These are phyloP conservation scores for Melanogrammus aeglefinus DNA, from an alignment of 2,797 vertebrate species.

Conservation along the genomic window DNA sequence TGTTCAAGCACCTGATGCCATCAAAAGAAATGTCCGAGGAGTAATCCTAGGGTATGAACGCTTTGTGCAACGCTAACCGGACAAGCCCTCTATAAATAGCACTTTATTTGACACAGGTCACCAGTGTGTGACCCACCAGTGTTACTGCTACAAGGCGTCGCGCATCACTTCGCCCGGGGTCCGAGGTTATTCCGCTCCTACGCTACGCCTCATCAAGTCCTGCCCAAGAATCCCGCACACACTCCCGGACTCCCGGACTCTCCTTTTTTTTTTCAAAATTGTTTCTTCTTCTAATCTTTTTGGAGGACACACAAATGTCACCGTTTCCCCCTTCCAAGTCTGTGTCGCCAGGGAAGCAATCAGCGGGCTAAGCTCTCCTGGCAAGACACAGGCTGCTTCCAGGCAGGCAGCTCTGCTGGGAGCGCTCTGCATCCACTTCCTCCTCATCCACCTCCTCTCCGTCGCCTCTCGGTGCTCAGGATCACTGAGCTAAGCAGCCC, in stretches of 20 bases:
- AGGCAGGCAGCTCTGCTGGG: constrained; percentile 53
- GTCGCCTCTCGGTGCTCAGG: constrained; percentile 52
- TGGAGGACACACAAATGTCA: constrained; percentile 73
- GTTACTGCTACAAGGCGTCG: constrained; percentile 5
- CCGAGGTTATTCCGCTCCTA: constrained; percentile 69
- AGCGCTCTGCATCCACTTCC: constrained; percentile 30
- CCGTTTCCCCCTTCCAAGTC: constrained; percentile 63
- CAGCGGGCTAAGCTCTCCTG: constrained; percentile 64
- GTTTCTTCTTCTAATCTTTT: constrained; percentile 46
- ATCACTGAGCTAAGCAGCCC: constrained; percentile 60
- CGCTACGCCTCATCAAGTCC: constrained; percentile 72
- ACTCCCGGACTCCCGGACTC: neutral
- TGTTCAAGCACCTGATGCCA: neutral
- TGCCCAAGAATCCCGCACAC: constrained; percentile 49
- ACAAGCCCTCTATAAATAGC: constrained; percentile 41
- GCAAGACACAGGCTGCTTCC: constrained; percentile 59
- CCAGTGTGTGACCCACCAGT: neutral
- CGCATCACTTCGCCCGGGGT: constrained; percentile 60
- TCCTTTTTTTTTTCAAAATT: constrained; percentile 27
- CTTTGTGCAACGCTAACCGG: neutral
- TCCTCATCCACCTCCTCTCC: constrained; percentile 43
- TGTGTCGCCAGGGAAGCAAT: constrained; percentile 54
- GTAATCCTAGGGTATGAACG: neutral
- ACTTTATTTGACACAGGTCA: neutral
- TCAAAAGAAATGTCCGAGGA: neutral